Conservation (phyloP, 2,888 invertebrate species). For the Apotomis capreana region DNA sequence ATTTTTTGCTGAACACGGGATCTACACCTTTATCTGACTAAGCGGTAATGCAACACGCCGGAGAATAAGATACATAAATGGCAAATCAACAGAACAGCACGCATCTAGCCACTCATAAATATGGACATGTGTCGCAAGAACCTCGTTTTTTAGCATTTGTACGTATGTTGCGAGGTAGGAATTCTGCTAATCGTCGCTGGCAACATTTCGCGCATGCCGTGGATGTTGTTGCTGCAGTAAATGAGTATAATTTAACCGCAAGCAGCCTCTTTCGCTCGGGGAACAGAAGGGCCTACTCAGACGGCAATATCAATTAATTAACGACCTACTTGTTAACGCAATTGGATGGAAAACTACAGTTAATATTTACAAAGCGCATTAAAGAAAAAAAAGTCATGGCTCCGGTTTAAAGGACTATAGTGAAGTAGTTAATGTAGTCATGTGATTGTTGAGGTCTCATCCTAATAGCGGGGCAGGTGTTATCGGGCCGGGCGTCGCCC, state of each 20-base stretch:
- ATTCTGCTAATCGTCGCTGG: slow-evolving; percentile 79
- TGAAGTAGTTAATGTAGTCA: slow-evolving; percentile 1
- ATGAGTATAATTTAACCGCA: slow-evolving; percentile 77
- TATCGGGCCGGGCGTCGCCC: slow-evolving; percentile 56
- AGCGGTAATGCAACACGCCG: slow-evolving; percentile 56
- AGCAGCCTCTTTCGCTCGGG: slow-evolving; percentile 58
- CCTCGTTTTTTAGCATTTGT: slow-evolving; percentile 77
- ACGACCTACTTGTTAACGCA: neutral
- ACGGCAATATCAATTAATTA: slow-evolving; percentile 12
- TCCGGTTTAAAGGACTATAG: slow-evolving; percentile 4
- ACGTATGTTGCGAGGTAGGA: slow-evolving; percentile 75
- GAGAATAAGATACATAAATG: slow-evolving; percentile 60
- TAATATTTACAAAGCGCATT: neutral
- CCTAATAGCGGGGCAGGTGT: slow-evolving; percentile 55
- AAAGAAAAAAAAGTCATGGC: neutral
- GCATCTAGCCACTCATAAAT: slow-evolving; percentile 51
- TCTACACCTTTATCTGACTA: slow-evolving; percentile 57
- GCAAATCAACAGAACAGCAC: slow-evolving; percentile 64
- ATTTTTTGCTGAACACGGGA: slow-evolving; percentile 48
- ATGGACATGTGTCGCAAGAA: slow-evolving; percentile 65
- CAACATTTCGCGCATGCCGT: slow-evolving; percentile 75
- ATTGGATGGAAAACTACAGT: neutral
- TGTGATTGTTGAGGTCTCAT: slow-evolving; percentile 44
- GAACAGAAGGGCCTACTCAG: slow-evolving; percentile 49
- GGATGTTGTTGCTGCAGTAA: slow-evolving; percentile 70